These are phyloP conservation scores for Alloscopus bannaensis DNA, from an alignment of 2,888 invertebrate genomes.

Conservation along the genomic window DNA sequence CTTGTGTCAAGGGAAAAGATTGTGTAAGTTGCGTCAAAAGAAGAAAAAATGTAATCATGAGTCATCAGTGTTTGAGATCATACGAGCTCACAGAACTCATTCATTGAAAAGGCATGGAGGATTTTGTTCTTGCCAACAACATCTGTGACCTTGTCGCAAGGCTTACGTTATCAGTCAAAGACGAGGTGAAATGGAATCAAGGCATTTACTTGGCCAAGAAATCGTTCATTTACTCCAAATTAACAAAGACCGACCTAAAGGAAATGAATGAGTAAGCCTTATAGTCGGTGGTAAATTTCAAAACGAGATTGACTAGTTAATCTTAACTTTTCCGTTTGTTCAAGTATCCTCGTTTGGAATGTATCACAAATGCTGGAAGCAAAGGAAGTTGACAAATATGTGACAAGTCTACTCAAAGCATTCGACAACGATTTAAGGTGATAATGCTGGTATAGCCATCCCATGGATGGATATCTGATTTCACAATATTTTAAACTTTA, in stretches of 20 bases:
- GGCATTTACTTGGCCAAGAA: not conserved
- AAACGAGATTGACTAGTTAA: too few relatives aligned
- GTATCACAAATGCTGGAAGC: not conserved
- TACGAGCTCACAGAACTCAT: too few relatives aligned
- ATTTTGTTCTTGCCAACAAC: conserved; percentile 23
- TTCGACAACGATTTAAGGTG: conserved; percentile 48
- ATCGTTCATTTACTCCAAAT: conserved; percentile 15
- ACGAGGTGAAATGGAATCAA: conserved; percentile 37
- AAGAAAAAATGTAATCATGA: not conserved
- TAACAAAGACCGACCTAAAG: conserved; percentile 25
- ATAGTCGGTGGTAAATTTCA: too few relatives aligned
- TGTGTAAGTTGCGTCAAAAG: not conserved
- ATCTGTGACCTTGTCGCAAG: conserved; percentile 23
- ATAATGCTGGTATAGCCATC: not conserved
- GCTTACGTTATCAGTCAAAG: conserved; percentile 25
- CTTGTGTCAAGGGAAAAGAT: conserved; percentile 33
- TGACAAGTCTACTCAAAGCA: not conserved
- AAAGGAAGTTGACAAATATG: conserved; percentile 22
- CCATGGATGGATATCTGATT: too few relatives aligned
- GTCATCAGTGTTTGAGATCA: not conserved
- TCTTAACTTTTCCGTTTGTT: not conserved
- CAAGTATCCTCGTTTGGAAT: too few relatives aligned
- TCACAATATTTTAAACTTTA: too few relatives aligned
- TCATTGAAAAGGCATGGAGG: conserved; percentile 21
- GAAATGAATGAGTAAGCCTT: conserved; percentile 15